phyloP scores from a whole-genome alignment of 2,113 vertebrate species.

The Ancistrus triradiatus region DNA sequence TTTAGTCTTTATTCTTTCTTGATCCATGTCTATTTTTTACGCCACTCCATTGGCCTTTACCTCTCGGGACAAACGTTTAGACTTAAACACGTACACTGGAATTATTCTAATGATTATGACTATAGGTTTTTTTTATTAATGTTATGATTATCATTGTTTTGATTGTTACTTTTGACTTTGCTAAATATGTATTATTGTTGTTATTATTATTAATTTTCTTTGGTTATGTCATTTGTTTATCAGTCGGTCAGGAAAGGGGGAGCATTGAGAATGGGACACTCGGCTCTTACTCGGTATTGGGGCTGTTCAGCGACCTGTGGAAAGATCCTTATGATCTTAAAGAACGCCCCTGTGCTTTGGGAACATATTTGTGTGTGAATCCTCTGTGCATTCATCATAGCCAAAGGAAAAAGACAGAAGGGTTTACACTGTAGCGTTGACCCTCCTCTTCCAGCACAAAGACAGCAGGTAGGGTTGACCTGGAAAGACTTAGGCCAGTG shows the following conservation, averaged over 20 bases:
- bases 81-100: conserved; percentile 74
- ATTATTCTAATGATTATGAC: conserved; percentile 60
- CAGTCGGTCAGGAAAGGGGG: conserved; percentile 48
- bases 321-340: conserved; percentile 47
- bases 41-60: conserved; percentile 54
- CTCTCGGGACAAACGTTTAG: conserved; percentile 57
- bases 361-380: conserved; percentile 23
- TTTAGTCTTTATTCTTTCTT: background rate
- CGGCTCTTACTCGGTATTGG: conserved; percentile 23
- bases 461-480: conserved; percentile 3
- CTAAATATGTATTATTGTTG: conserved; percentile 18
- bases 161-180: conserved; percentile 24
- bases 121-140: conserved; percentile 41
- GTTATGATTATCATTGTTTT: conserved; percentile 51
- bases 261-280: conserved; percentile 39
- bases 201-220: conserved; percentile 19
- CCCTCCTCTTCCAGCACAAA: conserved; percentile 35
- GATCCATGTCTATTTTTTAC: conserved; percentile 30
- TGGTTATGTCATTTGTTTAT: conserved; percentile 45
- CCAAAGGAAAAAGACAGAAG: conserved; percentile 50
- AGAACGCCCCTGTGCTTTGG: conserved; percentile 35
- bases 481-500: too few relatives aligned
- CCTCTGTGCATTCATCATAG: conserved; percentile 44
- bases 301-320: conserved; percentile 50
- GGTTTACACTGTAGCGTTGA: conserved; percentile 13